Evolutionary conservation across 2,888 invertebrate genomes (phyloP).

Genomic region (Quadroppia sp.): DNA sequence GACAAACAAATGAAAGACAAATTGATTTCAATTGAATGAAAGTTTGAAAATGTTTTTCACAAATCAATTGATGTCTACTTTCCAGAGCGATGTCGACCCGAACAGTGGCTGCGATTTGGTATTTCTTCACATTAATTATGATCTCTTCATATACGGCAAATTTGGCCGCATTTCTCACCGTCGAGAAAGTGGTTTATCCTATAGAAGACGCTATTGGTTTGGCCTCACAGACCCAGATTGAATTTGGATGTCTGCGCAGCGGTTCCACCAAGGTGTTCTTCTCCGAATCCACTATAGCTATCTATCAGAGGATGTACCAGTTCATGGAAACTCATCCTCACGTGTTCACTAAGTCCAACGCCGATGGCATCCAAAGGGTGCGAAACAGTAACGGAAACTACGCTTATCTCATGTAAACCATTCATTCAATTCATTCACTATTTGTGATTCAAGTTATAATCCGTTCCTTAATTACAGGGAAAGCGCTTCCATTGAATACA

Average conservation of each 20-base stretch:
- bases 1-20: too few species aligned
- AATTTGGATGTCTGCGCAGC: constrained; percentile 84
- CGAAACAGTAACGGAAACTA: constrained; percentile 52
- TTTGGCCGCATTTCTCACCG: constrained; percentile 82
- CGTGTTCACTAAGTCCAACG: constrained; percentile 55
- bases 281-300: constrained; percentile 50
- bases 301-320: constrained; percentile 56
- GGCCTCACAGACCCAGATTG: constrained; percentile 91
- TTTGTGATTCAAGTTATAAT: neutral
- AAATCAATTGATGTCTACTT: too few species aligned
- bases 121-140: constrained; percentile 93
- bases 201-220: constrained; percentile 93
- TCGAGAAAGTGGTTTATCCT: constrained; percentile 66
- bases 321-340: constrained; percentile 52
- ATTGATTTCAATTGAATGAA: too few species aligned
- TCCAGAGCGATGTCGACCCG: constrained; percentile 76
- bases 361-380: constrained; percentile 63
- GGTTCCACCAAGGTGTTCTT: constrained; percentile 95
- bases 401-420: constrained; percentile 55
- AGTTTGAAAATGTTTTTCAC: too few species aligned
- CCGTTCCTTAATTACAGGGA: constrained; percentile 49
- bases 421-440: neutral
- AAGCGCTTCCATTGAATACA: constrained; percentile 57
- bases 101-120: constrained; percentile 82
- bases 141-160: constrained; percentile 95